These are phyloP conservation scores for Zophobas atratus DNA, from an alignment of 1,140 invertebrate species.

Conservation along the genomic window DNA sequence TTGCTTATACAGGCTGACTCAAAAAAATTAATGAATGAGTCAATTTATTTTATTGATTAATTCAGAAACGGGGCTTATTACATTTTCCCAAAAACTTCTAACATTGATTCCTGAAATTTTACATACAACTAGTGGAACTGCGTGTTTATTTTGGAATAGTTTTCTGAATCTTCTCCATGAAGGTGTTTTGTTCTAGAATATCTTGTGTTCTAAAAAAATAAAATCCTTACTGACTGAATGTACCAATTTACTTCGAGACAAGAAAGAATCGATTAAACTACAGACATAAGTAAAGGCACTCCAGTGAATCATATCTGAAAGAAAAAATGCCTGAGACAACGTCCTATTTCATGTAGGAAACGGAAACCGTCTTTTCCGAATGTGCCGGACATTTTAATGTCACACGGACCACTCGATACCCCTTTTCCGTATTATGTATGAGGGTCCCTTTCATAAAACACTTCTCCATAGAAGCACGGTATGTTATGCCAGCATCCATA, in stretches of 20 bases:
- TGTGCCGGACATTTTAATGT: constrained; percentile 30
- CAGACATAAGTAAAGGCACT: background rate
- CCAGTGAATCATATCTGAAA: background rate
- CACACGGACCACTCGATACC: constrained; percentile 9
- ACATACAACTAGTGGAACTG: too few relatives aligned
- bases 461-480: constrained; percentile 4
- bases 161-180: too few relatives aligned
- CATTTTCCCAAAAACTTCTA: too few relatives aligned
- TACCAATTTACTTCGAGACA: background rate
- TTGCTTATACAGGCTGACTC: too few relatives aligned
- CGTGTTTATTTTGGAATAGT: too few relatives aligned
- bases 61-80: too few relatives aligned
- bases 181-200: too few relatives aligned
- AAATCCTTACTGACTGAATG: background rate
- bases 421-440: constrained; percentile 26
- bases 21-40: too few relatives aligned
- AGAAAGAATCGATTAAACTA: background rate
- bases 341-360: constrained; percentile 8
- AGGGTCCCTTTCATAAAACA: constrained; percentile 46
- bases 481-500: constrained; percentile 29
- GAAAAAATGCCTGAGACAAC: background rate
- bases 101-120: too few relatives aligned
- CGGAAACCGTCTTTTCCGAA: constrained; percentile 3
- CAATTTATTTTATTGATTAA: too few relatives aligned
- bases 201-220: too few relatives aligned